Base-by-base conservation (phyloP, 2,797 vertebrate genomes). In the Phalloptychus januarius region DNA sequence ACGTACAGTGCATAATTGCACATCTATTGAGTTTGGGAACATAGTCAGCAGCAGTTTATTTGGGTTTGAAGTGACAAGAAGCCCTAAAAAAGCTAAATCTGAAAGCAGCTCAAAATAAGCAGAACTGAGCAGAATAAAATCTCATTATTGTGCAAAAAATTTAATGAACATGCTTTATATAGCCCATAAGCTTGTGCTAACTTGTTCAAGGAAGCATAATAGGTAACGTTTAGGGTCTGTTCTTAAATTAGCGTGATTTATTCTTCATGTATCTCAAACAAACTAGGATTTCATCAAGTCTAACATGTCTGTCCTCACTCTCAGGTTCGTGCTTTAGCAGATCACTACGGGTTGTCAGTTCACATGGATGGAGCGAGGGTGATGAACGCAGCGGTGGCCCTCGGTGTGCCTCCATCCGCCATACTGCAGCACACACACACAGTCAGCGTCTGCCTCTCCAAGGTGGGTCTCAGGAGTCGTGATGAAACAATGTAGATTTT, bases 301-400 rank as follows among this genome's bases (percentile, higher is more conserved):
- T 58, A 7, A 58, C 54, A 56, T 31, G 1, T 76, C 42, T 83
- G 61, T 76, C 58, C 81, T 20, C 50, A 2, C 16, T 18, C n/a
- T 3, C 89, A 98, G 97, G 94, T 97, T 16, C 94, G 85, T 0
- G 87, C 84, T 36, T 71, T 97, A 5, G 96, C 96, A 2, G 95
- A 95, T 69, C 83, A 3, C 45, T 90, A 96, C 0, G 89, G 93
- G 20, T 91, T 97, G 89, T 86, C 58, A 0, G 90, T 97, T 33
- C 97, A 99, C 88, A 94, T 97, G 96, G 98, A 97, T 0, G 95
- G 97, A 0, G 96, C 97, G 0, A 89, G 95, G 38, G 75, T 97
- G 86, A 93, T 97, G 95, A 97, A 97, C 0, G 96, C 97, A 0
- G 96, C 95, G 0, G 93, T 96, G 79, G 95, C 96, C 4, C 94